Conservation (phyloP, 2,797 vertebrate genomes). For the Tauraco hartlaubi region DNA sequence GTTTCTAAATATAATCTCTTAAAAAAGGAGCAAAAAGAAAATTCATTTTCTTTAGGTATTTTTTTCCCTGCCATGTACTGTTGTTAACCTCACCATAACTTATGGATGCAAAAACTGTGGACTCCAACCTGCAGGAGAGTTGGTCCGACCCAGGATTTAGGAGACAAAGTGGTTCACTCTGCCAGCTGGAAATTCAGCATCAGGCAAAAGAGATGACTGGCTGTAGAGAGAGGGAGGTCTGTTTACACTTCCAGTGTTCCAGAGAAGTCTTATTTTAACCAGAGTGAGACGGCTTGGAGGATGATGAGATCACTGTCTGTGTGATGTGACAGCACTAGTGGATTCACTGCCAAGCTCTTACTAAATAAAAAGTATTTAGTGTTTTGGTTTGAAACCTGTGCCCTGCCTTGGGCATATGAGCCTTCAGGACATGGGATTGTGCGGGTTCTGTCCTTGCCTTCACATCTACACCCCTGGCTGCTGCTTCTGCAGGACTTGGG, state of each 20-base stretch:
- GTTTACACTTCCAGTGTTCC: background rate
- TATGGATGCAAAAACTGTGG: rapidly evolving
- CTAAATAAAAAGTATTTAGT: background rate
- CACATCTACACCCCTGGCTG: background rate
- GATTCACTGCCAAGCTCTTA: background rate
- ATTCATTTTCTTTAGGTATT: background rate
- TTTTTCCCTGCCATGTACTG: background rate
- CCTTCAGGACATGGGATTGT: background rate
- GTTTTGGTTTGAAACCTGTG: background rate
- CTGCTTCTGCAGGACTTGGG: background rate
- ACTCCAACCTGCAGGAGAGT: background rate
- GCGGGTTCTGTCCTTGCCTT: background rate
- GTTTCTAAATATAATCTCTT: background rate
- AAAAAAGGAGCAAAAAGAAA: background rate
- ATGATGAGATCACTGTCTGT: background rate
- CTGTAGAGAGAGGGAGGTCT: background rate
- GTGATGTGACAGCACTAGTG: background rate
- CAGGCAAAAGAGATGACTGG: background rate
- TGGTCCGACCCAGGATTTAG: background rate
- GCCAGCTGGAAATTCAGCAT: background rate
- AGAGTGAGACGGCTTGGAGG: background rate
- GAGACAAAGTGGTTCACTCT: background rate
- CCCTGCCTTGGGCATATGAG: background rate
- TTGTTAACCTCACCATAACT: background rate
- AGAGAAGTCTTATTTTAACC: background rate